These are phyloP conservation scores for Antheraea pernyi DNA, from an alignment of 1,140 invertebrate species.

Conservation along the genomic window DNA sequence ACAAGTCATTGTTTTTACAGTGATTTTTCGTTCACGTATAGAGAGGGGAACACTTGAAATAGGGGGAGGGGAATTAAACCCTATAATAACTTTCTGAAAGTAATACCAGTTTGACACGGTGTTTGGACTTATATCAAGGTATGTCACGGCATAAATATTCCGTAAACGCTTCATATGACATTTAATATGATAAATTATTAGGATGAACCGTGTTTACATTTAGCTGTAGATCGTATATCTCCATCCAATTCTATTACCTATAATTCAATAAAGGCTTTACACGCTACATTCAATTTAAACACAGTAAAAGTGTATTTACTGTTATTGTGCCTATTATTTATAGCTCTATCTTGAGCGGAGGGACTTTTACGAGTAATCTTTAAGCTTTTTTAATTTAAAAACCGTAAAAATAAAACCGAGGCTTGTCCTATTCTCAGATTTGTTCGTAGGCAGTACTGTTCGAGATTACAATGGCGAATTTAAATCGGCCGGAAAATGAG, in stretches of 20 bases:
- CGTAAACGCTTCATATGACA: no score
- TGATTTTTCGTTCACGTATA: no score
- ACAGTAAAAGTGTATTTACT: slow-evolving; percentile 11
- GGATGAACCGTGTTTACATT: no score
- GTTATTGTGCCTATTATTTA: slow-evolving; percentile 12
- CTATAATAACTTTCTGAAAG: no score
- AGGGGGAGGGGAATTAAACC: no score
- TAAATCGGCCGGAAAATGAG: slow-evolving; percentile 1
- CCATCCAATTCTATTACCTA: neutral
- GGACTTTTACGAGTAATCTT: slow-evolving; percentile 13
- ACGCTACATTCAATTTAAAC: slow-evolving; percentile 14
- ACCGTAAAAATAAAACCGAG: slow-evolving; percentile 1
- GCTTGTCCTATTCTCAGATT: neutral
- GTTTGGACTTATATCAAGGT: no score
- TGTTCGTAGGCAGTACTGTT: neutral
- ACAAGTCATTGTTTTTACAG: no score
- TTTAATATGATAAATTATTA: no score
- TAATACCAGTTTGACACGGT: no score
- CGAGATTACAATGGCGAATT: slow-evolving; percentile 4
- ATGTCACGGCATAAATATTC: no score
- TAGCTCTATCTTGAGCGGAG: neutral
- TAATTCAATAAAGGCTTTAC: neutral
- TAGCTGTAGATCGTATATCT: neutral
- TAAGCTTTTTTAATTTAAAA: slow-evolving; percentile 12
- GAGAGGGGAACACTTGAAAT: no score